Evolutionary conservation across 2,113 vertebrate genomes (phyloP).

Genomic region (Gnathonemus longibarbis): DNA sequence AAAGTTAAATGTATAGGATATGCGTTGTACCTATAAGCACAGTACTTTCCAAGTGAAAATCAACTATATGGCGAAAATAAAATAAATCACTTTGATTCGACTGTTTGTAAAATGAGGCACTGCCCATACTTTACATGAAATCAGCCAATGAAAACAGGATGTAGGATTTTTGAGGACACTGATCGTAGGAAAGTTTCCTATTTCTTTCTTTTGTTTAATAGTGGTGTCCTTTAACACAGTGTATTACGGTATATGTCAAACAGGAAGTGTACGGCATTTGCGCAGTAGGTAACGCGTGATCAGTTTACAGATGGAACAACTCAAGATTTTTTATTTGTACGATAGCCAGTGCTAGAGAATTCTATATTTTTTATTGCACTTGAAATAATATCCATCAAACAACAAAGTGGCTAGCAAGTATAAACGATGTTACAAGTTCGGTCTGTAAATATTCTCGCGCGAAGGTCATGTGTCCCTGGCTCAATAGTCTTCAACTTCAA

Average conservation of each 20-base stretch:
- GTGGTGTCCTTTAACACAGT: not conserved
- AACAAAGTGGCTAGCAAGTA: not conserved
- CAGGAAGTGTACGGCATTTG: not conserved
- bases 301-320: not conserved
- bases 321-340: not conserved
- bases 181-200: not conserved
- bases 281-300: not conserved
- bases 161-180: not conserved
- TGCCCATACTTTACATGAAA: not conserved
- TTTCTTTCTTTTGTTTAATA: not conserved
- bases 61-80: not conserved
- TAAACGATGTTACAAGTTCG: not conserved
- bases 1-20: not conserved
- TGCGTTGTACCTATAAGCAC: not conserved
- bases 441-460: not conserved
- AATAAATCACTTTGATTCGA: not conserved
- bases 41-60: not conserved
- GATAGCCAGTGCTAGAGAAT: not conserved
- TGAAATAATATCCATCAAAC: not conserved
- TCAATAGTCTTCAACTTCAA: not conserved
- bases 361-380: not conserved
- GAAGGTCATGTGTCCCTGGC: not conserved
- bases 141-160: not conserved
- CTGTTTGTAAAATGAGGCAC: not conserved
- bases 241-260: conserved; percentile 6